phyloP scores from a whole-genome alignment of 2,113 vertebrate species.

The Alethe diademata region DNA sequence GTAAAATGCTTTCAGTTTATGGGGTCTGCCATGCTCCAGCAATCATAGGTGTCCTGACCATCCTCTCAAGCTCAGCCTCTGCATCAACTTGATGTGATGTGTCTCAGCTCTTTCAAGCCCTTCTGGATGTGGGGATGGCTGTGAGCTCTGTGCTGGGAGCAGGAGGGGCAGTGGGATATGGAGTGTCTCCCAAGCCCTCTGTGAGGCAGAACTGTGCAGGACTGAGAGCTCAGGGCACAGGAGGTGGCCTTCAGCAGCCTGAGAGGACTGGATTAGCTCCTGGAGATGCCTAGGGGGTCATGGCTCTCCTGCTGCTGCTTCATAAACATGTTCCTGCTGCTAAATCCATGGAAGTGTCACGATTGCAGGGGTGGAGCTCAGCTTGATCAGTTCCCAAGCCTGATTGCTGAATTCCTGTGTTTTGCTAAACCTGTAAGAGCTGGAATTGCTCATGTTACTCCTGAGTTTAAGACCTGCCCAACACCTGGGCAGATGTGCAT shows the following conservation, averaged over 20 bases:
- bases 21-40: background rate
- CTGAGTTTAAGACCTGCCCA: background rate
- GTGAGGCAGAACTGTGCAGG: fast-evolving
- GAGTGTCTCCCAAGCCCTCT: background rate
- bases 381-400: background rate
- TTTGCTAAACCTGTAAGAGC: background rate
- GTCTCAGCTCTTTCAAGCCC: background rate
- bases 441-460: background rate
- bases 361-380: background rate
- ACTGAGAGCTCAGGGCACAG: background rate
- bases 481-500: background rate
- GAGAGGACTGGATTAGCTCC: background rate
- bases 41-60: background rate
- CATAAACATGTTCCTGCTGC: background rate
- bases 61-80: background rate
- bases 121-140: background rate
- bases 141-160: background rate
- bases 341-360: background rate
- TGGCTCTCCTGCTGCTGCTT: background rate
- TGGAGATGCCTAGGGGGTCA: background rate
- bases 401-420: background rate
- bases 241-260: background rate
- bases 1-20: background rate
- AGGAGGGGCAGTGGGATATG: background rate
- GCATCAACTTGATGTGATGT: background rate